Evolutionary conservation across 2,888 invertebrate genomes (phyloP), one percentile per base, ranked within the genome.

Genomic region (Luffia ferchaultella): DNA sequence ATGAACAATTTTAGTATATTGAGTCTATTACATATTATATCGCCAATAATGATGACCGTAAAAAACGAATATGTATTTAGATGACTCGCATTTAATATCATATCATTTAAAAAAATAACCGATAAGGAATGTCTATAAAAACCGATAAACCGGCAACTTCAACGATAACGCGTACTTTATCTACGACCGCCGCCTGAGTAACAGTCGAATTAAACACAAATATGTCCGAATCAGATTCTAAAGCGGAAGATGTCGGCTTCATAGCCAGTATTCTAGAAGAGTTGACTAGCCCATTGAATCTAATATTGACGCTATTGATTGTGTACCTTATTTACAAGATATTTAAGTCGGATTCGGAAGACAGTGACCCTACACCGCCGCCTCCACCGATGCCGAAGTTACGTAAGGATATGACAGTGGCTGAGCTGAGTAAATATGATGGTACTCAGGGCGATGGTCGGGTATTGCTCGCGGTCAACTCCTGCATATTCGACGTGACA

Each of bases 401-500:
- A 65, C 90, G 95, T 60, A 89, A 89, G 63, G 98, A 98, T 72
- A 95, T 98, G 85, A 95, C 94, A 2, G 85, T 95, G 43, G 88
- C 93, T 60, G 96, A 98, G 73, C 80, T 98, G 57, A 89, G 89
- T 58, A 88, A 90, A 59, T 97, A 90, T 70, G 93, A 97, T 70
- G 98, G 98, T 2, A 92, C 82, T 50, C 93, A 91, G 64, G 84
- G 90, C 20, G 96, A 97, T 65, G 96, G 95, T 19, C 85, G 97
- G 58, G 91, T 98, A 54, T 85, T 97, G 57, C 89, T 98, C 44
- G 97, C 95, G 7, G 94, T 98, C 49, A 97, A 97, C 74, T 96
- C 97, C 19, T 95, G 90, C 83, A 93, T 98, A 49, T 98, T 95
- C 79, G 98, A 98, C 82, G 96, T 92, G 58, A 97, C 97, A 43